phyloP scores from a whole-genome alignment of 2,797 vertebrate species.

The Borostomias antarcticus region DNA sequence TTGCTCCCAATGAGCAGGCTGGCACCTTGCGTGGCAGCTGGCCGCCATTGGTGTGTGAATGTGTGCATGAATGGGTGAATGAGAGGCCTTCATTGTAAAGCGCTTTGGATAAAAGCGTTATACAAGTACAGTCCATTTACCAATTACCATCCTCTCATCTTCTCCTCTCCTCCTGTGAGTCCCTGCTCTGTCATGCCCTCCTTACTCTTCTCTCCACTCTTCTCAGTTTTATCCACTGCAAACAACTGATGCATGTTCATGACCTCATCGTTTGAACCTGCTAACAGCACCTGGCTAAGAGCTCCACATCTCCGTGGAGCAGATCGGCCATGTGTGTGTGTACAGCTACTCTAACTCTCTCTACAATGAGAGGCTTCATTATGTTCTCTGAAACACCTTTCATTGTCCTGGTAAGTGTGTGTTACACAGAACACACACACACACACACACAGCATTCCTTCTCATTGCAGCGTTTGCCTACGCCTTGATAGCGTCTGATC shows the following conservation, averaged over 20 bases:
- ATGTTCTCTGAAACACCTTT: background rate
- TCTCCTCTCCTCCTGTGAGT: too few species aligned
- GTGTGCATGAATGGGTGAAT: too few species aligned
- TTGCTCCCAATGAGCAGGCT: too few species aligned
- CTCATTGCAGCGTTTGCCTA: constrained; percentile 4
- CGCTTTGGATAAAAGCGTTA: too few species aligned
- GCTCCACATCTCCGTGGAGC: background rate
- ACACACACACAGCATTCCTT: constrained; percentile 30
- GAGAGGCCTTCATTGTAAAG: too few species aligned
- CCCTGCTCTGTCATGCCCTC: too few species aligned
- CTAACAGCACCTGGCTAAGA: background rate
- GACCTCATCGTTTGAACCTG: background rate
- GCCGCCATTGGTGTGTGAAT: too few species aligned
- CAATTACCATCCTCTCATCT: too few species aligned
- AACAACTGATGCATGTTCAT: background rate
- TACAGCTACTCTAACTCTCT: background rate
- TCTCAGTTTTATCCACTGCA: background rate
- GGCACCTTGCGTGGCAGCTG: too few species aligned
- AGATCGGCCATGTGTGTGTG: too few species aligned
- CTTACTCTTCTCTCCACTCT: too few species aligned
- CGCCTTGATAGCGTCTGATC: constrained; percentile 22
- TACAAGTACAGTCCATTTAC: too few species aligned
- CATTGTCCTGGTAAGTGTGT: background rate
- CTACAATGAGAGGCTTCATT: background rate
- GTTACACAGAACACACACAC: background rate